Base-by-base conservation (phyloP, 2,888 invertebrate species). In the Drosophila rellima region DNA sequence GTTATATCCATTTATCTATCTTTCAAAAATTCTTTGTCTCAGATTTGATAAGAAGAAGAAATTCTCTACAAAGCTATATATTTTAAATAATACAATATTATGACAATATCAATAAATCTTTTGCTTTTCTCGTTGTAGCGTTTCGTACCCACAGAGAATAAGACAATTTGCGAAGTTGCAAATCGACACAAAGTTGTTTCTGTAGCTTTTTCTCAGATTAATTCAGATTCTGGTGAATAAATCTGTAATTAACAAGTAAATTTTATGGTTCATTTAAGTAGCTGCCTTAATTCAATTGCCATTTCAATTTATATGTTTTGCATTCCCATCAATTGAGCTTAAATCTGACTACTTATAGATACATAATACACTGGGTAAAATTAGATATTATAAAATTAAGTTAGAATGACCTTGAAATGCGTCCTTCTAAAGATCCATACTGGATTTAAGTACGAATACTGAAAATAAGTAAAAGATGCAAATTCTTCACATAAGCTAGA, bases 311-410 rank as follows among this genome's bases (percentile, higher is more conserved):
- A 74, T 70, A 66, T 52, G 66, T 52, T 62, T 51, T 60, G 47
- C 66, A 66, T 71, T 61, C 48, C 64, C 83, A 80, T 80, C 42
- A 77, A 80, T 85, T 76, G 11, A 33, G 29, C 17, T 40, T 33
- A 35, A 42, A 51, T 40, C 40, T 56, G 26, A 10, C 37, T 48
- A 18, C 39, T 20, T 48, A 29, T 17, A n/a, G 31, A 42, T 54
- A 20, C 37, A 37, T 51, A 20, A n/a, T 48, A 17, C 31, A 40
- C 33, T n/a, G 35, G n/a, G n/a, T n/a, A 7, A 35, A 35, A 35
- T 5, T 4, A 5, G 33, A 3, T 5, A 2, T n/a, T 13, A 13
- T 33, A 2, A n/a, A 33, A 5, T 13, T 5, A 33, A 33, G 33
- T 33, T 33, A 2, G 5, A 13, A n/a, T 35, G n/a, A 35, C 35